A percentile compares a stretch with the other conserved stretches of the same genome.
phyloP scores from a whole-genome alignment of 2,888 invertebrate genomes.

The Uloborus plumipes region DNA sequence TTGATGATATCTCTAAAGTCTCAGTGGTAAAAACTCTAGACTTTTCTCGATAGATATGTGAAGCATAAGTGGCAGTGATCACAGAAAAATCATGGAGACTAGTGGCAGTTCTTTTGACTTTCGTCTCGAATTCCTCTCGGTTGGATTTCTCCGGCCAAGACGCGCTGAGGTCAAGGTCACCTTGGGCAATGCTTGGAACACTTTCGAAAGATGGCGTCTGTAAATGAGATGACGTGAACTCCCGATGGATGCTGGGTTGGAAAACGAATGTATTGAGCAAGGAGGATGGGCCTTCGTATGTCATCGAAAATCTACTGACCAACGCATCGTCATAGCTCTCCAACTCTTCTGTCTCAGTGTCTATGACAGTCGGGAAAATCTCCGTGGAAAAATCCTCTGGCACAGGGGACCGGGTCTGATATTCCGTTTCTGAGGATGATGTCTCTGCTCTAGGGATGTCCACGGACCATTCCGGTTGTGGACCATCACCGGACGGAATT shows the following conservation, averaged over 20 bases:
- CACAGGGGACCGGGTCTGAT: constrained; percentile 25
- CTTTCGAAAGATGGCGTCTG: constrained; percentile 23
- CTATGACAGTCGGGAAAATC: constrained; percentile 31
- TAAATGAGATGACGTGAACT: neutral
- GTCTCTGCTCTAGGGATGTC: neutral
- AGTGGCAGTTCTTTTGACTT: neutral
- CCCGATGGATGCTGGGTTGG: constrained; percentile 17
- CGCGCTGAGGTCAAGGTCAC: neutral
- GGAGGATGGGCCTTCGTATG: constrained; percentile 53
- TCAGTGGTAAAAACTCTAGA: no score
- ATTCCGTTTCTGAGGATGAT: neutral
- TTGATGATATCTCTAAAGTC: no score
- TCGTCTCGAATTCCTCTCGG: neutral
- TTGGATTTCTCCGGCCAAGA: constrained; percentile 17
- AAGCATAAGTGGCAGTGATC: constrained; percentile 60
- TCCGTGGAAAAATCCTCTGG: constrained; percentile 34
- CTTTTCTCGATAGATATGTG: constrained; percentile 30
- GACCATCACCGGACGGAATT: constrained; percentile 47
- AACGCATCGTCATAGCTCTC: constrained; percentile 11
- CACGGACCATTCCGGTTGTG: neutral
- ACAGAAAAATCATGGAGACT: constrained; percentile 16
- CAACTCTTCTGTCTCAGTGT: constrained; percentile 26
- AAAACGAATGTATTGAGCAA: constrained; percentile 59
- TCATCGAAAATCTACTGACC: constrained; percentile 31
- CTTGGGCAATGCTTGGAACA: constrained; percentile 3